These are phyloP conservation scores for Parazoanthus atlanticus DNA, from an alignment of 92 coral and sea anemone species.

Conservation along the genomic window DNA sequence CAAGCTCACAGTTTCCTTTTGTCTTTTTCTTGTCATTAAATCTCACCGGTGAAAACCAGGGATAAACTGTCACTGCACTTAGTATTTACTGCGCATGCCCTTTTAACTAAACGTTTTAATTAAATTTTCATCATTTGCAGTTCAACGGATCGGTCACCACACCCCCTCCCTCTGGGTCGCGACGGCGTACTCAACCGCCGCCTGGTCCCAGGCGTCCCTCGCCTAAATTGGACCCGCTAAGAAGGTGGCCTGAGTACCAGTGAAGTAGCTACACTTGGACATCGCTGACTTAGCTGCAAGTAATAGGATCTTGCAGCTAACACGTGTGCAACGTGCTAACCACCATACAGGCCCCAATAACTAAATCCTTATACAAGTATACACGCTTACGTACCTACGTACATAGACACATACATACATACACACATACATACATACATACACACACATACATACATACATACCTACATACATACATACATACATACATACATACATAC, in stretches of 20 bases:
- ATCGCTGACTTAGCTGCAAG: neutral
- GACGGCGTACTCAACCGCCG: slow-evolving; percentile 37
- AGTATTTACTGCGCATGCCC: neutral
- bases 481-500: neutral
- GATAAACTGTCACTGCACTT: neutral
- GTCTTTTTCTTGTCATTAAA: no score
- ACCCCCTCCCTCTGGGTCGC: slow-evolving; percentile 29
- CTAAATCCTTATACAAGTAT: neutral
- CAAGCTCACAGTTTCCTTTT: neutral
- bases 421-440: neutral
- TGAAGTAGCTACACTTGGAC: neutral
- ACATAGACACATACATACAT: neutral
- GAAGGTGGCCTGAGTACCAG: slow-evolving; percentile 48
- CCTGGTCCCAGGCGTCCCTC: slow-evolving; percentile 42
- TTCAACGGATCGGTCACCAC: slow-evolving; percentile 27
- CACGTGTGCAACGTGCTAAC: neutral
- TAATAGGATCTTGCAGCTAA: neutral
- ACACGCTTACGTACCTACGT: neutral
- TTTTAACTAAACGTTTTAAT: neutral
- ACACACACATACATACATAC: neutral
- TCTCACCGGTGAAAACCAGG: neutral
- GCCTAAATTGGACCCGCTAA: slow-evolving; percentile 38
- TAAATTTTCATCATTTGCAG: neutral
- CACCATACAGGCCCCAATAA: neutral
- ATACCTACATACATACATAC: neutral